Percentiles rank a stretch among this genome's conserved stretches.
Evolutionary conservation across 2,888 invertebrate species (phyloP).

Genomic region (Drosophila kuntzei): DNA sequence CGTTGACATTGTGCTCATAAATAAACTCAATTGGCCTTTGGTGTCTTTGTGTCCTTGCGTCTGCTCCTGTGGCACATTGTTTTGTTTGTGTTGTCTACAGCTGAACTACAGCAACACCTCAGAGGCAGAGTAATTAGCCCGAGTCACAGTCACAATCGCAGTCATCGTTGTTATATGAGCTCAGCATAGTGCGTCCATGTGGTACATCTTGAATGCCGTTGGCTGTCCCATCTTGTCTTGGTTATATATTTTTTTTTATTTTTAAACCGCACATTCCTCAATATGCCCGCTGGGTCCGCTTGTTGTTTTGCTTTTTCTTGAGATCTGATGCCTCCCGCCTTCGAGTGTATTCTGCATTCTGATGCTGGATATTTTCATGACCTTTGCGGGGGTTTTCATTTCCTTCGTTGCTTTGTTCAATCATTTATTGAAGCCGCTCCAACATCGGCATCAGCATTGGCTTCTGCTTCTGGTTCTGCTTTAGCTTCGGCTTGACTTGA

Average conservation of each 20-base stretch:
- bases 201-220: conserved; percentile 53
- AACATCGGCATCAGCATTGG: background rate
- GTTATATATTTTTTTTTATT: conserved; percentile 63
- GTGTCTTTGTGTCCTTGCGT: conserved; percentile 32
- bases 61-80: conserved; percentile 1
- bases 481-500: conserved; percentile 49
- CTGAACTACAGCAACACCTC: conserved; percentile 47
- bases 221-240: conserved; percentile 39
- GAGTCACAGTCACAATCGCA: conserved; percentile 24
- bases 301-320: conserved; percentile 16
- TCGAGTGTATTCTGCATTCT: conserved; percentile 30
- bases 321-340: conserved; percentile 28
- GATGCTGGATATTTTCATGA: conserved; percentile 68
- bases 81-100: conserved; percentile 37
- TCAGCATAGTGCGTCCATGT: conserved; percentile 61
- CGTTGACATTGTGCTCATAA: conserved; percentile 68
- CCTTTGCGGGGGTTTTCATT: conserved; percentile 79
- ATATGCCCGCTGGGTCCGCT: conserved; percentile 70
- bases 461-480: conserved; percentile 8
- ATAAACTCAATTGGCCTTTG: conserved; percentile 63
- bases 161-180: conserved; percentile 13
- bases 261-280: conserved; percentile 77
- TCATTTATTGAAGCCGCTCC: conserved; percentile 74
- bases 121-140: conserved; percentile 61
- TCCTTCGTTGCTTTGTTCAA: conserved; percentile 71